Conservation (phyloP, 1,140 invertebrate genomes). For the Macrobrachium rosenbergii region DNA sequence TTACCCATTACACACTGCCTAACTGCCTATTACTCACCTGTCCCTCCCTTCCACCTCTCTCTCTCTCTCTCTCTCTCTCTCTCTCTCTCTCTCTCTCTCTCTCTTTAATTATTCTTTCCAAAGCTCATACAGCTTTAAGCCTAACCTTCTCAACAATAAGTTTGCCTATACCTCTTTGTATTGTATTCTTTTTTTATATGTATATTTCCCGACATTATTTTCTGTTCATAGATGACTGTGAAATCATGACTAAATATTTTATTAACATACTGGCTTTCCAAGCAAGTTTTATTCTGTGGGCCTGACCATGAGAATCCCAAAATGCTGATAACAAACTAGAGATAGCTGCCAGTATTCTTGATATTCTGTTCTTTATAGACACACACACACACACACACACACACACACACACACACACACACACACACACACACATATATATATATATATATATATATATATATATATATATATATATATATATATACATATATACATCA, state of each 20-base stretch:
- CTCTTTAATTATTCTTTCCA: background rate
- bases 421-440: constrained; percentile 13
- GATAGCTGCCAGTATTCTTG: background rate
- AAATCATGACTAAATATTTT: too few relatives aligned
- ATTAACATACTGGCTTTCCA: too few relatives aligned
- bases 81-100: background rate
- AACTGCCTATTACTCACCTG: background rate
- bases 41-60: background rate
- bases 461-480: background rate
- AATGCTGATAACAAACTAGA: background rate
- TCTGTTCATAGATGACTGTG: too few relatives aligned
- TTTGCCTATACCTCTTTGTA: background rate
- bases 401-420: constrained; percentile 17
- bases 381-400: constrained; percentile 17
- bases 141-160: background rate
- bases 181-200: background rate
- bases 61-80: background rate
- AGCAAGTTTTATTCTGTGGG: too few relatives aligned
- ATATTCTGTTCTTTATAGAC: background rate
- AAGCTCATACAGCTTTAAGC: background rate
- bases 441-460: background rate
- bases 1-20: background rate
- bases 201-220: too few relatives aligned
- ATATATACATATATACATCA: background rate
- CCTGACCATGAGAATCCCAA: too few relatives aligned